Evolutionary conservation across 1,140 invertebrate genomes (phyloP), one percentile per base, ranked within the genome.

Genomic region (Drosophila setifemur): DNA sequence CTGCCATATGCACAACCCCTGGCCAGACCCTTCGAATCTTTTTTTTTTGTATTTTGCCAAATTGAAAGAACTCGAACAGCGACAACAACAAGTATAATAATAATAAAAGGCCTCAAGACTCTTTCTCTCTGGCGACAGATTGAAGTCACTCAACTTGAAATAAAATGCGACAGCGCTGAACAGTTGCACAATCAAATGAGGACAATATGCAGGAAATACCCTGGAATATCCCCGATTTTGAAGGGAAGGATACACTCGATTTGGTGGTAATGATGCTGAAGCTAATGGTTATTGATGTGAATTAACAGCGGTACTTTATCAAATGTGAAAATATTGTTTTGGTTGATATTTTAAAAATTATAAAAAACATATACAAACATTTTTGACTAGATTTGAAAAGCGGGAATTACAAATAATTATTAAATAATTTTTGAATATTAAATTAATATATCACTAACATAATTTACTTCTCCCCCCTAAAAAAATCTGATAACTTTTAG

Each of bases 61-160:
- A 82, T 83, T 77, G 63, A 71, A 45, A 77, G 33, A 47, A 58
- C 58, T 72, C 63, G 64, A 57, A 82, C 54, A 66, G 43, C 53
- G 53, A 64, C 55, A 85, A 64, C 55, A 85, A 60, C 43, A 63
- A 49, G 45, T 18, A 71, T 50, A 71, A 81, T 75, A 66, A 81
- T 47, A 79, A 81, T 73, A 61, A 85, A 85, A 67, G 75, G 75
- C 81, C 58, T 86, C 79, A 85, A 86, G 78, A 82, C 61, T 67
- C 42, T 28, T 31, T 45, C 40, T 66, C 79, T 63, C 64, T 48
- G 77, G 86, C 70, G 86, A 89, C 87, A 89, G 88, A 89, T 89
- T 89, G 88, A 88, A 89, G 81, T 89, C 88, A 89, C 73, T 89
- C 88, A 78, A 88, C 73, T 86, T 73, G 88, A 89, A 85, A 89